Percentiles rank a stretch among this genome's conserved stretches.
Evolutionary conservation across 2,888 invertebrate genomes (phyloP).

Genomic region (Escarpia spicata): DNA sequence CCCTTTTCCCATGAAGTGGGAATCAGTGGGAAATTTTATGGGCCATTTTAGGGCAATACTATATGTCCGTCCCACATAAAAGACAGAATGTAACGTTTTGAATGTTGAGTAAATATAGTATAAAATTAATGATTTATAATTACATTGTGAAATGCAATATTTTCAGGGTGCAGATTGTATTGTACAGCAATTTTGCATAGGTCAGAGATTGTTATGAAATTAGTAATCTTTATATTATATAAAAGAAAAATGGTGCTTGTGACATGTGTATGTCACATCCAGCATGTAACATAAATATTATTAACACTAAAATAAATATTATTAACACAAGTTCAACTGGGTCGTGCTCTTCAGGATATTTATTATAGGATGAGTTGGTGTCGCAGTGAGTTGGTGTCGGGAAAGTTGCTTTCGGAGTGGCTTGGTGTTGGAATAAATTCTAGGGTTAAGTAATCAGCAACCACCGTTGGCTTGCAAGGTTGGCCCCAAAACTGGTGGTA

Average conservation of each 20-base stretch:
- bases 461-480: too few relatives aligned
- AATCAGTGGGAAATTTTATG: neutral
- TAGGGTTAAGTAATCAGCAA: too few relatives aligned
- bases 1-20: neutral
- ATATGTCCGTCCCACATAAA: neutral
- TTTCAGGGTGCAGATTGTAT: neutral
- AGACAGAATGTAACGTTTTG: neutral
- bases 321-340: neutral
- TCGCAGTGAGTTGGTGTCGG: too few relatives aligned
- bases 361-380: neutral
- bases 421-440: too few relatives aligned
- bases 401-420: too few relatives aligned
- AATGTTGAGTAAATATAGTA: neutral
- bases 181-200: neutral
- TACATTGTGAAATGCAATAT: constrained; percentile 8
- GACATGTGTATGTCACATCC: neutral
- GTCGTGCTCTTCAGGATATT: neutral
- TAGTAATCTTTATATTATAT: neutral
- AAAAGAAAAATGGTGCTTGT: neutral
- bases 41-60: neutral
- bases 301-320: neutral
- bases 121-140: neutral
- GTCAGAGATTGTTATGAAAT: neutral
- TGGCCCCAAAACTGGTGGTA: too few relatives aligned
- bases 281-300: neutral